phyloP scores from a whole-genome alignment of 2,113 vertebrate genomes.

The Rhegmatorhina hoffmannsi region DNA sequence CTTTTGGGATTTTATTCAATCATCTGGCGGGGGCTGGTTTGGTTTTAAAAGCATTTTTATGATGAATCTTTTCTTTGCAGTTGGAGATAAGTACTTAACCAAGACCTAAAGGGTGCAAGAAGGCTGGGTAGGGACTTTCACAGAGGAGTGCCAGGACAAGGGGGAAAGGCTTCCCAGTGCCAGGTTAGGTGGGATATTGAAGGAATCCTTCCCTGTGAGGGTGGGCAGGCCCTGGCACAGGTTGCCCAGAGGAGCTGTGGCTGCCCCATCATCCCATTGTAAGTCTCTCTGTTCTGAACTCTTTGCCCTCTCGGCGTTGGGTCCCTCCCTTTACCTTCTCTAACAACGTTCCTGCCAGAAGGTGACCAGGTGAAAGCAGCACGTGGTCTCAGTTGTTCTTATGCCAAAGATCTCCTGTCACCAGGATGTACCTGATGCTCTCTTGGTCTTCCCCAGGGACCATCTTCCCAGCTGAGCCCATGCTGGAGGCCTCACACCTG shows the following conservation, averaged over 20 bases:
- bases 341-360: neutral
- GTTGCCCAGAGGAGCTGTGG: neutral
- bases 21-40: neutral
- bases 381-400: accelerated
- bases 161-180: neutral
- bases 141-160: neutral
- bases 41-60: neutral
- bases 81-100: neutral
- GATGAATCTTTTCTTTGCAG: neutral
- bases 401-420: neutral
- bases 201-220: neutral
- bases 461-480: neutral
- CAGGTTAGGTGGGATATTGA: accelerated
- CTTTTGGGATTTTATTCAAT: neutral
- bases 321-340: neutral
- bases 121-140: neutral
- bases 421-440: neutral
- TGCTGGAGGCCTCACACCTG: neutral
- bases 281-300: neutral
- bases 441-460: neutral
- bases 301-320: neutral
- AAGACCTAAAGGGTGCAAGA: no score
- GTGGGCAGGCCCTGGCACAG: neutral
- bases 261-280: neutral
- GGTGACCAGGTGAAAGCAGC: neutral